phyloP scores from a whole-genome alignment of 2,113 vertebrate species.

The Semnornis frantzii region DNA sequence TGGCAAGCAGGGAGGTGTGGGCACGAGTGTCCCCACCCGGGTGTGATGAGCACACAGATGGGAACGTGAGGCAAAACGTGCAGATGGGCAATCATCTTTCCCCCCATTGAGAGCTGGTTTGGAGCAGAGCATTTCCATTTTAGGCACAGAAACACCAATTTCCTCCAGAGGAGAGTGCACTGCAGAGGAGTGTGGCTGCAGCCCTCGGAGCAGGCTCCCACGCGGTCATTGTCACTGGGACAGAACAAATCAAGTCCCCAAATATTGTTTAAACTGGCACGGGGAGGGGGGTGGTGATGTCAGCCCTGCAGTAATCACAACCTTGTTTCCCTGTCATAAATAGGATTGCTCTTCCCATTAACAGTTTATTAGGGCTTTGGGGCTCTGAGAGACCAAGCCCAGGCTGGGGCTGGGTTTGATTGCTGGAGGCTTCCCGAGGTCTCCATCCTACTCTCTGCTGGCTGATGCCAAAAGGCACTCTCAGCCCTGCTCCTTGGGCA shows the following conservation, averaged over 20 bases:
- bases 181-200: constrained; percentile 52
- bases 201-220: constrained; percentile 61
- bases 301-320: constrained; percentile 55
- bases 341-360: constrained; percentile 56
- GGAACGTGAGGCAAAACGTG: background rate
- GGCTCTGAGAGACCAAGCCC: background rate
- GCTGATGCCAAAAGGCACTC: background rate
- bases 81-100: constrained; percentile 2
- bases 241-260: constrained; percentile 68
- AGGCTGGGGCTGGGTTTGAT: background rate
- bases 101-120: constrained; percentile 29
- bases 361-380: constrained; percentile 6
- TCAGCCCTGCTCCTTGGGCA: background rate
- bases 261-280: constrained; percentile 73
- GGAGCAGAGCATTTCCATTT: constrained; percentile 62
- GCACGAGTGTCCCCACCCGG: background rate
- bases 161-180: constrained; percentile 65
- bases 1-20: background rate
- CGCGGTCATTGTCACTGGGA: constrained; percentile 63
- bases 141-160: constrained; percentile 51
- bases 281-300: constrained; percentile 23
- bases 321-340: constrained; percentile 69
- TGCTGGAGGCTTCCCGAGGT: background rate
- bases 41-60: background rate
- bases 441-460: constrained; percentile 3